These are phyloP conservation scores for Phengaris alcon DNA, from an alignment of 2,888 invertebrate genomes.

Conservation along the genomic window DNA sequence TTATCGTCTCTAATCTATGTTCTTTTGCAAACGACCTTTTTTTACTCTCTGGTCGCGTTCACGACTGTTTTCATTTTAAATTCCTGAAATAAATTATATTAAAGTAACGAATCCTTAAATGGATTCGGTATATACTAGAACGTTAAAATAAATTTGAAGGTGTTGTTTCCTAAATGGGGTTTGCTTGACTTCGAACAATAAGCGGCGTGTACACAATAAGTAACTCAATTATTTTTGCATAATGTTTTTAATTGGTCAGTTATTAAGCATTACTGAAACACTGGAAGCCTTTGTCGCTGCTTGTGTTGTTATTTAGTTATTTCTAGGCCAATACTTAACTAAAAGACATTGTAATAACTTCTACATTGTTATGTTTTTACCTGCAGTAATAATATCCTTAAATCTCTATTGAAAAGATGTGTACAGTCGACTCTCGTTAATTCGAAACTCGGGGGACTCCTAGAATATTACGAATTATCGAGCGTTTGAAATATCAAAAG, in stretches of 20 bases:
- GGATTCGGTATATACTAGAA: background rate
- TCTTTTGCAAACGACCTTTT: conserved; percentile 14
- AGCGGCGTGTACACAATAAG: background rate
- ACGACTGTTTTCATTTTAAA: background rate
- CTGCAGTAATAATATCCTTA: too few species aligned
- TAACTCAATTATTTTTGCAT: background rate
- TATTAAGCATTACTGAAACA: background rate
- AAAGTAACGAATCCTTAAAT: background rate
- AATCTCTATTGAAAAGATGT: too few species aligned
- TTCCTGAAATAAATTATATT: background rate
- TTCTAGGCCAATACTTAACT: background rate
- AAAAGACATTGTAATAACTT: too few species aligned
- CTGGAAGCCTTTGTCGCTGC: background rate
- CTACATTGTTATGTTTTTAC: too few species aligned
- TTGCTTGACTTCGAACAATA: background rate
- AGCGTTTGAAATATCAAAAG: too few species aligned
- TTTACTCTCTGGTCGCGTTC: conserved; percentile 1
- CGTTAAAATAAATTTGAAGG: background rate
- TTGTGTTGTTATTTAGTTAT: background rate
- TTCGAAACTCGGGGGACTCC: too few species aligned
- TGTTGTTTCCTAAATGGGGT: background rate
- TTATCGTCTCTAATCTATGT: conserved; percentile 9
- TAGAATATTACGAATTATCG: too few species aligned
- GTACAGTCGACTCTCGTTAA: too few species aligned
- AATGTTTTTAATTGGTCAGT: background rate